Conservation (phyloP, 2,797 vertebrate species). For the Crossoptilon crossoptilon region DNA sequence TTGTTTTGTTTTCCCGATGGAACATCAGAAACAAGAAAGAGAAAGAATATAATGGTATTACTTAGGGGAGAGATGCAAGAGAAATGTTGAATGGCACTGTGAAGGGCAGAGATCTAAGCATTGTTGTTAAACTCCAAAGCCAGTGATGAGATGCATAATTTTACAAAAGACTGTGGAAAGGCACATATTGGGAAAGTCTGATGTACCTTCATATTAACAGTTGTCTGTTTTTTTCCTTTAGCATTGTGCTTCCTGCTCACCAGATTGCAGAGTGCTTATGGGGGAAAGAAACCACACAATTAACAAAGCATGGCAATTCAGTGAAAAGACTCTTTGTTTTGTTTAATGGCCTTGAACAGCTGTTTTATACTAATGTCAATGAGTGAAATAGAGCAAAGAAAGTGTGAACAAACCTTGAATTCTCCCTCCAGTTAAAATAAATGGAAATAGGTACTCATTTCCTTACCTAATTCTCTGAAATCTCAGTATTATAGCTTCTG, state of each 20-base stretch:
- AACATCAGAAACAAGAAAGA: neutral
- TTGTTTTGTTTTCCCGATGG: neutral
- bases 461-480: neutral
- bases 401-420: neutral
- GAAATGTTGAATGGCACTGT: neutral
- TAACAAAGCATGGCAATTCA: neutral
- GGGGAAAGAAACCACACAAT: neutral
- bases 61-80: neutral
- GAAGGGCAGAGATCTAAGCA: neutral
- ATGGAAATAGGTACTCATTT: neutral
- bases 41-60: neutral
- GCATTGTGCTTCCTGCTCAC: neutral
- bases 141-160: neutral
- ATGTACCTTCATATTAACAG: neutral
- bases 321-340: neutral
- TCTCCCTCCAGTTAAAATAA: neutral
- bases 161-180: neutral
- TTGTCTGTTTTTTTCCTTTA: neutral
- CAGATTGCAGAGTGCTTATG: accelerated
- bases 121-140: neutral
- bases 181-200: neutral
- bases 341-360: neutral
- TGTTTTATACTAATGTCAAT: neutral
- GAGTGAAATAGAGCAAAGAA: neutral
- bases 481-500: neutral